These are phyloP conservation scores for Chloroceryle aenea DNA, from an alignment of 2,113 vertebrate species.

Conservation along the genomic window DNA sequence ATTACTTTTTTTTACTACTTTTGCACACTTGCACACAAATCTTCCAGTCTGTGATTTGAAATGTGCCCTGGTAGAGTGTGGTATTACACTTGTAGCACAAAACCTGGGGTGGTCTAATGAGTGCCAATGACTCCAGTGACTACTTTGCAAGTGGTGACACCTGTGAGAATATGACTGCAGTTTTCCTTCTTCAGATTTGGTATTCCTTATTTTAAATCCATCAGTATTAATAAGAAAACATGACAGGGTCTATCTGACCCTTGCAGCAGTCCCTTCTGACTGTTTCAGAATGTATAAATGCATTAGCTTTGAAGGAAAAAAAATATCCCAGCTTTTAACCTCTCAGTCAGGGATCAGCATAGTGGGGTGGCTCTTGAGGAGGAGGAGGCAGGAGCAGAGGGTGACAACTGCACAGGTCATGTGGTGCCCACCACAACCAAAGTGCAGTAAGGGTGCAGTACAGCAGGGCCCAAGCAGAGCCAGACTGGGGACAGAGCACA, in stretches of 20 bases:
- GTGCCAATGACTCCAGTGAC: rapidly evolving
- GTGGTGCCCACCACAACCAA: rapidly evolving
- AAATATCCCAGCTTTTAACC: background rate
- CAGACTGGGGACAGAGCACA: background rate
- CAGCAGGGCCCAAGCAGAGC: too few relatives aligned
- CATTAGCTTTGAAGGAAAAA: background rate
- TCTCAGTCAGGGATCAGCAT: background rate
- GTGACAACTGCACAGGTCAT: background rate
- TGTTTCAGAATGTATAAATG: background rate
- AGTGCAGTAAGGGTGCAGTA: background rate
- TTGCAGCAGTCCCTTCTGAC: background rate
- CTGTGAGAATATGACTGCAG: background rate
- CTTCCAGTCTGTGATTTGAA: background rate
- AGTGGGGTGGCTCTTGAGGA: background rate
- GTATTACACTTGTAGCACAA: background rate
- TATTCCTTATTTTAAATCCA: background rate
- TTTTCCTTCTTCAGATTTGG: background rate
- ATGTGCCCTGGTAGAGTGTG: background rate
- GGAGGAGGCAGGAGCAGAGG: background rate
- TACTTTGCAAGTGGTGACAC: background rate
- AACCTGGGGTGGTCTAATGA: background rate
- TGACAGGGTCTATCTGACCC: background rate
- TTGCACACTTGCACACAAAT: background rate
- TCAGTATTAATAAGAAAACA: background rate
- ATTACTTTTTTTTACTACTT: background rate